A percentile compares a stretch with the other conserved stretches of the same genome.
These are phyloP conservation scores for Muricea muricata DNA, from an alignment of 92 coral and sea anemone genomes.

Conservation along the genomic window DNA sequence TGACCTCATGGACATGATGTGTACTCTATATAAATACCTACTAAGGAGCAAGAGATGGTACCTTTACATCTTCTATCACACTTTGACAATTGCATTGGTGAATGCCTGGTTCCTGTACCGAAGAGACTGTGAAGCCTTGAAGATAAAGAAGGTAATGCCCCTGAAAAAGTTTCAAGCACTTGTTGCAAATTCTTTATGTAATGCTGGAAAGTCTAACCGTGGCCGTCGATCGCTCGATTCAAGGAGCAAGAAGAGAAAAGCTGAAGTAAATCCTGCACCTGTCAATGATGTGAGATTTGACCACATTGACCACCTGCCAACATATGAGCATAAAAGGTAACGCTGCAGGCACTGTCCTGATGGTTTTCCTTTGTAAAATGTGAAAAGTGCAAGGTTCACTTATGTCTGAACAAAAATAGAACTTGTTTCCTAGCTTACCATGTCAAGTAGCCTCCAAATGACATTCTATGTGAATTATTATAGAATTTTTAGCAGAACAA, in stretches of 20 bases:
- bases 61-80: slow-evolving; percentile 8
- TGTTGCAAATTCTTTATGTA: not conserved
- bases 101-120: slow-evolving; percentile 31
- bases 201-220: not conserved
- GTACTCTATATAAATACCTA: slow-evolving; percentile 4
- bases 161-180: slow-evolving; percentile 1
- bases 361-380: not conserved
- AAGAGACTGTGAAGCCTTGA: not conserved
- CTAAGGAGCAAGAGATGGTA: slow-evolving; percentile 14
- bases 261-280: not conserved
- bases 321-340: not conserved
- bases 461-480: too few relatives aligned
- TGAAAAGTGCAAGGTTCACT: slow-evolving; percentile 4
- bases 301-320: not conserved
- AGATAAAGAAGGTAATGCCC: not conserved
- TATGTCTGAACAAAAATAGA: not conserved
- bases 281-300: not conserved
- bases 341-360: slow-evolving; percentile 9
- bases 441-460: not conserved
- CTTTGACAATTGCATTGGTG: slow-evolving; percentile 9
- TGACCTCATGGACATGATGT: slow-evolving; percentile 29
- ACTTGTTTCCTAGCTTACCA: not conserved
- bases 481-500: too few relatives aligned
- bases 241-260: not conserved
- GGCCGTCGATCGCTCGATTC: not conserved